Base-by-base conservation (phyloP, 2,113 vertebrate species). In the Herpailurus yagouaroundi region DNA sequence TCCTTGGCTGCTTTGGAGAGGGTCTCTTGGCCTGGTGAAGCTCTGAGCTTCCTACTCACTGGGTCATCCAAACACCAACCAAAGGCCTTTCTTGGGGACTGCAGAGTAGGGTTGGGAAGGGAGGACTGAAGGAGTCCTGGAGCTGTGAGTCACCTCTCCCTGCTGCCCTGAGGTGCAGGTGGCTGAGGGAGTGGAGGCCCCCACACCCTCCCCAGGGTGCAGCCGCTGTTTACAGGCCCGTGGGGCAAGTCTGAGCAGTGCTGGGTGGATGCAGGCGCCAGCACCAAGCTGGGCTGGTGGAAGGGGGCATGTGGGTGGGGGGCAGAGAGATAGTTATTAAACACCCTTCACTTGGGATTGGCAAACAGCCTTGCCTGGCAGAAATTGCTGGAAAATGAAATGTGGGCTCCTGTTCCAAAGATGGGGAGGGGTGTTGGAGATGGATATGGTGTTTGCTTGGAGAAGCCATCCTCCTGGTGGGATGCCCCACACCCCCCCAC, bases 221-320 rank as follows among this genome's bases (percentile, higher is more conserved):
- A 97, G 88, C 23, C 5, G 1, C 90, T 94, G 97, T 98, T 97
- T 98, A 96, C 52, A 10, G 79, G 95, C 52, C 94, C 19, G 15
- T 68, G 69, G 91, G 97, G 97, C 97, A 97, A 96, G 98, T 96
- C 93, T 60, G 94, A 94, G 96, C 97, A 89, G 92, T 1, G 36
- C n/a, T 31, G 92, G 68, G 92, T 96, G 87, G 92, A 23, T 87
- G 74, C 33, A 63, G 92, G 86, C 19, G 29, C 96, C 95, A 64
- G 94, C 57, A 9, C 11, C 68, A n/a, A 77, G 95, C 85, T 8
- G 33, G 91, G 91, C 5, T 0, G 38, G 73, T 45, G 83, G 74
- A 63, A 77, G 63, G 81, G 79, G 80, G 79, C 92, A 29, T 0
- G 86, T 84, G 82, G 91, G 94, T 16, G 66, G 76, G 85, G 97